These are phyloP conservation scores for Noctua fimbriata DNA, from an alignment of 2,888 invertebrate genomes.

Conservation along the genomic window DNA sequence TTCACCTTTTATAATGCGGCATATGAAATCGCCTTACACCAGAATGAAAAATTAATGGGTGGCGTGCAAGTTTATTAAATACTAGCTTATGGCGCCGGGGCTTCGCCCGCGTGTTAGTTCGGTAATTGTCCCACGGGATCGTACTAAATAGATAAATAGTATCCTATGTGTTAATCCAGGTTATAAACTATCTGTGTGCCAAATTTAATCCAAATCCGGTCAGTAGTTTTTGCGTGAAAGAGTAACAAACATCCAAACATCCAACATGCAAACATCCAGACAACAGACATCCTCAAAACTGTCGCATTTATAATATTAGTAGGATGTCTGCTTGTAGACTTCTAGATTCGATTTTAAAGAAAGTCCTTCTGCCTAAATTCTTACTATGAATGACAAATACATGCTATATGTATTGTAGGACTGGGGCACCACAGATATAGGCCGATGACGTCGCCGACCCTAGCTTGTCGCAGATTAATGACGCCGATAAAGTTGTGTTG, in stretches of 20 bases:
- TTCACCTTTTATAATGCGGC: neutral
- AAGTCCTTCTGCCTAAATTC: neutral
- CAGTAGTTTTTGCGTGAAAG: no score
- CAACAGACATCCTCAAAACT: no score
- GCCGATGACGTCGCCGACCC: constrained; percentile 54
- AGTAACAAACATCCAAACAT: no score
- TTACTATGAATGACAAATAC: constrained; percentile 20
- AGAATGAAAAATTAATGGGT: neutral
- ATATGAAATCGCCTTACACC: neutral
- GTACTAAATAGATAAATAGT: no score
- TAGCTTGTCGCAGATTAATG: constrained; percentile 63
- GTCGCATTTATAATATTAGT: no score
- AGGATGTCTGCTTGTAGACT: neutral
- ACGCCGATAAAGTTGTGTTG: constrained; percentile 60
- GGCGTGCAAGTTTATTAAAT: neutral
- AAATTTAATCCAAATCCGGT: no score
- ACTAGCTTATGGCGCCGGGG: neutral
- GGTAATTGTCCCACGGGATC: no score
- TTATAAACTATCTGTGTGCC: no score
- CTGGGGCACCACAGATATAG: constrained; percentile 35
- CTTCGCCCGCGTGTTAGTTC: no score
- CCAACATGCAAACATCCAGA: no score
- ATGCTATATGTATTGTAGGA: constrained; percentile 7
- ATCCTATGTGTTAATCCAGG: no score
- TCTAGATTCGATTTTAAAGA: neutral